Percentiles rank a stretch among this genome's conserved stretches.
phyloP scores from a whole-genome alignment of 2,888 invertebrate species.

The Drosophila rubida region DNA sequence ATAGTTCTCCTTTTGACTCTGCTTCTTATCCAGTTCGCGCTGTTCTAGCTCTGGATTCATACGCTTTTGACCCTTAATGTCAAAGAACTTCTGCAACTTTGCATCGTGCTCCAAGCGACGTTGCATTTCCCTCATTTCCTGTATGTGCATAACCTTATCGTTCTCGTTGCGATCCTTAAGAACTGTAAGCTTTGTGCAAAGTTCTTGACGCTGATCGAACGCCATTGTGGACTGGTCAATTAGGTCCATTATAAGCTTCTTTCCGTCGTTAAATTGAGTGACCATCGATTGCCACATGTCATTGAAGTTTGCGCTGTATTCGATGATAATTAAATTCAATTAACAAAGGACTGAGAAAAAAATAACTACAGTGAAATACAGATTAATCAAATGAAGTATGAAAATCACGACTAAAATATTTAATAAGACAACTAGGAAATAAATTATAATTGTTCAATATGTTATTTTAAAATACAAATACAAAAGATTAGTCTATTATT shows the following conservation, averaged over 20 bases:
- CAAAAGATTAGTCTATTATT: too few species aligned
- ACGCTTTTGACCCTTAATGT: conserved; percentile 92
- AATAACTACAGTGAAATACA: too few species aligned
- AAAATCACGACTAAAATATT: too few species aligned
- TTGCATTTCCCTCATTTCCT: conserved; percentile 95
- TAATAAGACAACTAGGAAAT: too few species aligned
- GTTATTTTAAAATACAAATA: too few species aligned
- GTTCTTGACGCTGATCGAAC: conserved; percentile 94
- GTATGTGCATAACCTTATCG: conserved; percentile 88
- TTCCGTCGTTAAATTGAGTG: conserved; percentile 90
- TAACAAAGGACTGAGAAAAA: neutral
- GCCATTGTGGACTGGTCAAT: conserved; percentile 95
- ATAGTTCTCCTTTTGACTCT: conserved; percentile 88
- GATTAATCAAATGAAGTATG: too few species aligned
- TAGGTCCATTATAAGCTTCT: conserved; percentile 92
- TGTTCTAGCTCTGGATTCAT: conserved; percentile 90
- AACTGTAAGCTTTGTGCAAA: conserved; percentile 91
- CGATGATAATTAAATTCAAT: neutral
- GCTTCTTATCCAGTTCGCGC: conserved; percentile 90
- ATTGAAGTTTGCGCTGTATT: conserved; percentile 91
- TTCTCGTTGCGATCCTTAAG: conserved; percentile 92
- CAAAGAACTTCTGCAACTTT: conserved; percentile 93
- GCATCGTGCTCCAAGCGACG: conserved; percentile 93
- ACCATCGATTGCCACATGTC: conserved; percentile 91
- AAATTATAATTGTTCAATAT: too few species aligned